Base-by-base conservation (phyloP, 2,113 vertebrate species). In the Alethe castanea region DNA sequence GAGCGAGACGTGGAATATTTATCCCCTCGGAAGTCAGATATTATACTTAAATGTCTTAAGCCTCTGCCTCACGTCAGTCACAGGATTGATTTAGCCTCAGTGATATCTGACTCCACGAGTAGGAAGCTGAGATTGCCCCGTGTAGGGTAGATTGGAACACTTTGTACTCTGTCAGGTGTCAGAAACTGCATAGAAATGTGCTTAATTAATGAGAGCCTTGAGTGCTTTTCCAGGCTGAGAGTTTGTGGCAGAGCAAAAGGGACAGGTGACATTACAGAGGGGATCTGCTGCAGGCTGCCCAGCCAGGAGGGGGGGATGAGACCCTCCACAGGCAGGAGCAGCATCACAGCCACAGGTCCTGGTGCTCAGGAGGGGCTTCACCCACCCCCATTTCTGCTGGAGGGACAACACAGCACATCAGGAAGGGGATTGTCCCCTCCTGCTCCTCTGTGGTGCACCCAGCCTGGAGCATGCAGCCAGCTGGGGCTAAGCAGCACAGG, bases 1-100 rank as follows among this genome's bases (percentile, higher is more conserved):
- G 31, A 80, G 74, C 0, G 6, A 95, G 74, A 61, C 12, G 1
- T 90, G 92, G 92, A 96, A 93, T 93, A 93, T 76, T 94, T 90
- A 95, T 96, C 86, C 82, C 65, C 42, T 72, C 35, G 5, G 28
- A 88, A 96, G 87, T 57, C 85, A 78, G 94, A 54, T 81, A 74
- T 83, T 92, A 12, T 42, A 73, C 81, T 88, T 86, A 47, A 92
- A 94, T 88, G 66, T 73, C 76, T 52, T 5, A 56, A 86, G 71
- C 52, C 60, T 36, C 50, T n/a, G 64, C 74, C 9, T 8, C 87
- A 11, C 69, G 95, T 94, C 94, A 92, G 56, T 81, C 95, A 70
- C 16, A 7, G 86, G 86, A 74, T 5, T 83, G 90, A 93, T 93
- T 66, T 5, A 40, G 44, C 72, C 92, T 47, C 3, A 8, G 91